A percentile compares a stretch with the other conserved stretches of the same genome.
These are phyloP conservation scores for Listronotus bonariensis DNA, from an alignment of 1,140 invertebrate species.

Conservation along the genomic window DNA sequence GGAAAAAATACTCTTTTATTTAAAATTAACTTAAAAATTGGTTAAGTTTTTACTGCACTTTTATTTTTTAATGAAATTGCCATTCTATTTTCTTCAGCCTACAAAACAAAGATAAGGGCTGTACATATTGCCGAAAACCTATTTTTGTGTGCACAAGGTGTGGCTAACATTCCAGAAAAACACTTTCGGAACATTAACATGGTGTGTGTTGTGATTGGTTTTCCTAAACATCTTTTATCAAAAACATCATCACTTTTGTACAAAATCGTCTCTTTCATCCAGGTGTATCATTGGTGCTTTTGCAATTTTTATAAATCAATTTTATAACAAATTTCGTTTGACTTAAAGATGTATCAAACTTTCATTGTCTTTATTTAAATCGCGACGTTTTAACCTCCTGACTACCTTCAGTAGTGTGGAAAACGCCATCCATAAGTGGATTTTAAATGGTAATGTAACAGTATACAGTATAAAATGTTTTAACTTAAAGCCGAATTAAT, in stretches of 20 bases:
- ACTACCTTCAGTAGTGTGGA: no score
- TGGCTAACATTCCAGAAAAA: constrained; percentile 39
- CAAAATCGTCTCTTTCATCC: background rate
- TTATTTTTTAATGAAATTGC: no score
- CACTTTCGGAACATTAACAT: constrained; percentile 34
- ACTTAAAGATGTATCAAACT: constrained; percentile 10
- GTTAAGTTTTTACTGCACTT: no score
- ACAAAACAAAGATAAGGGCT: background rate
- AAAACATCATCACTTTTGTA: background rate
- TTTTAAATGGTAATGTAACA: no score
- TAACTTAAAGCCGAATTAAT: no score
- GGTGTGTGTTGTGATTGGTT: constrained; percentile 30
- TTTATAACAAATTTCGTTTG: background rate
- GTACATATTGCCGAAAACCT: constrained; percentile 11
- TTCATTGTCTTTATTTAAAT: no score
- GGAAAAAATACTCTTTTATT: no score
- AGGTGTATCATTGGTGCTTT: constrained; percentile 13
- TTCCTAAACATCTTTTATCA: constrained; percentile 13
- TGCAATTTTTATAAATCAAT: constrained; percentile 7
- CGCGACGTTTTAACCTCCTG: no score
- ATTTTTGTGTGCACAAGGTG: constrained; percentile 26
- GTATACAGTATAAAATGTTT: no score
- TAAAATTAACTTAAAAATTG: no score
- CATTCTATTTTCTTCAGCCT: background rate
- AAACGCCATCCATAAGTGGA: no score